Evolutionary conservation across 2,888 invertebrate species (phyloP).

Genomic region (Carabus problematicus): DNA sequence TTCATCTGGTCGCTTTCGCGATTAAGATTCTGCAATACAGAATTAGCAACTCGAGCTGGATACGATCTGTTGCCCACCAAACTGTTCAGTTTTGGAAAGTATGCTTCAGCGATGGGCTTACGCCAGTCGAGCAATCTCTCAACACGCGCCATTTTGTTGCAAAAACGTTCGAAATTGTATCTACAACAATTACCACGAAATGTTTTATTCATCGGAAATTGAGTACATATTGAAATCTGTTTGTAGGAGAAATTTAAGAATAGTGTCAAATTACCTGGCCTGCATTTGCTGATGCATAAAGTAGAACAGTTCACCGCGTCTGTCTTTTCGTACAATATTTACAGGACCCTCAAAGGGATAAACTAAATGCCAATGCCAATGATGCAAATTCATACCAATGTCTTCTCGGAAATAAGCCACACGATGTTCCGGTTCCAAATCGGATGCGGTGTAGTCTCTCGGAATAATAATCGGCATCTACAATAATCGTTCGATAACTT

Average conservation of each 20-base stretch:
- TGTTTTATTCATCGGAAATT: neutral
- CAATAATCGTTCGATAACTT: slow-evolving; percentile 28
- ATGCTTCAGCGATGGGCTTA: slow-evolving; percentile 76
- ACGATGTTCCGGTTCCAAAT: slow-evolving; percentile 78
- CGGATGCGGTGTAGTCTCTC: slow-evolving; percentile 76
- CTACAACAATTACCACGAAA: slow-evolving; percentile 62
- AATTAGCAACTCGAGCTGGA: slow-evolving; percentile 72
- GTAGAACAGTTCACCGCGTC: slow-evolving; percentile 80
- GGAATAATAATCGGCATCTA: slow-evolving; percentile 75
- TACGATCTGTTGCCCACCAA: slow-evolving; percentile 76
- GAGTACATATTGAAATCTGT: neutral
- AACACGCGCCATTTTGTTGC: slow-evolving; percentile 72
- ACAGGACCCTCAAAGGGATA: slow-evolving; percentile 76
- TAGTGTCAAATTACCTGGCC: slow-evolving; percentile 58
- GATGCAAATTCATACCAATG: slow-evolving; percentile 84
- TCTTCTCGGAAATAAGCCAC: slow-evolving; percentile 87
- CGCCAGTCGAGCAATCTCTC: slow-evolving; percentile 70
- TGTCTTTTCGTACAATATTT: slow-evolving; percentile 74
- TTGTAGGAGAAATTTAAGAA: neutral
- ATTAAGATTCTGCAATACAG: slow-evolving; percentile 67
- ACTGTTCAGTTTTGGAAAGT: slow-evolving; percentile 85
- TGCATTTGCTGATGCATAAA: slow-evolving; percentile 79
- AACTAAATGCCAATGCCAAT: slow-evolving; percentile 93
- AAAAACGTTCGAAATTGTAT: slow-evolving; percentile 79
- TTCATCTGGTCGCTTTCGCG: slow-evolving; percentile 72